Percentiles rank a stretch among this genome's conserved stretches.
phyloP scores from a whole-genome alignment of 2,888 invertebrate genomes.

The Caenorhabditis sulstoni region DNA sequence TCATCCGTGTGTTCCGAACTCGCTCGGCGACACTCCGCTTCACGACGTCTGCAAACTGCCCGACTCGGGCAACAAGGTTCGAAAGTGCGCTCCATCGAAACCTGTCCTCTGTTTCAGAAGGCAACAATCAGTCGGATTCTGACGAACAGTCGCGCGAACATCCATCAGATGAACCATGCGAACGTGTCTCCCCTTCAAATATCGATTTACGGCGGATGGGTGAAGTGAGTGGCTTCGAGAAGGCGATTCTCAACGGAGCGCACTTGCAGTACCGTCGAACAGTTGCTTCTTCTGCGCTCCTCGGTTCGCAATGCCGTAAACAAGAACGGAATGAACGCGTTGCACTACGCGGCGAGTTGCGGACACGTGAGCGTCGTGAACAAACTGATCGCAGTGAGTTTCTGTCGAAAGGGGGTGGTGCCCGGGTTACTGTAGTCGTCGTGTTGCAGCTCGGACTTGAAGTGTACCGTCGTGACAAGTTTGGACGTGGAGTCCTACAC shows the following conservation, averaged over 20 bases:
- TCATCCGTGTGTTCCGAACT: slow-evolving; percentile 59
- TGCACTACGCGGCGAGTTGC: slow-evolving; percentile 61
- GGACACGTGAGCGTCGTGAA: slow-evolving; percentile 61
- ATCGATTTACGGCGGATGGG: slow-evolving; percentile 50
- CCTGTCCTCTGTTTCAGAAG: slow-evolving; percentile 28
- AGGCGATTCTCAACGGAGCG: background rate
- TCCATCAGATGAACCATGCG: slow-evolving; percentile 48
- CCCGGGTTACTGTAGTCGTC: background rate
- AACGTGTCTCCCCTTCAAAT: slow-evolving; percentile 53
- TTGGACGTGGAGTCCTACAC: slow-evolving; percentile 63
- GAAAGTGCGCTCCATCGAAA: background rate
- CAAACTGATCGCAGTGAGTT: slow-evolving; percentile 46
- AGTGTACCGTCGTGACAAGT: slow-evolving; percentile 48
- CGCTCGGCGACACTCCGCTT: slow-evolving; percentile 59
- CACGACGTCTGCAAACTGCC: slow-evolving; percentile 59
- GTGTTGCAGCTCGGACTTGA: slow-evolving; percentile 52
- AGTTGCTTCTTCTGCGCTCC: slow-evolving; percentile 54
- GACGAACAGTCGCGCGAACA: slow-evolving; percentile 55
- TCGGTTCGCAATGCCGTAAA: slow-evolving; percentile 33
- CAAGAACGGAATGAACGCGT: slow-evolving; percentile 48
- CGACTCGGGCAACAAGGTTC: slow-evolving; percentile 58
- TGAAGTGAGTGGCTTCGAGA: slow-evolving; percentile 8
- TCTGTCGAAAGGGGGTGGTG: background rate
- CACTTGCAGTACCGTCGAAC: slow-evolving; percentile 58
- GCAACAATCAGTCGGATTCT: slow-evolving; percentile 62